Conservation (phyloP, 2,113 vertebrate species). For the Gymnogyps californianus region DNA sequence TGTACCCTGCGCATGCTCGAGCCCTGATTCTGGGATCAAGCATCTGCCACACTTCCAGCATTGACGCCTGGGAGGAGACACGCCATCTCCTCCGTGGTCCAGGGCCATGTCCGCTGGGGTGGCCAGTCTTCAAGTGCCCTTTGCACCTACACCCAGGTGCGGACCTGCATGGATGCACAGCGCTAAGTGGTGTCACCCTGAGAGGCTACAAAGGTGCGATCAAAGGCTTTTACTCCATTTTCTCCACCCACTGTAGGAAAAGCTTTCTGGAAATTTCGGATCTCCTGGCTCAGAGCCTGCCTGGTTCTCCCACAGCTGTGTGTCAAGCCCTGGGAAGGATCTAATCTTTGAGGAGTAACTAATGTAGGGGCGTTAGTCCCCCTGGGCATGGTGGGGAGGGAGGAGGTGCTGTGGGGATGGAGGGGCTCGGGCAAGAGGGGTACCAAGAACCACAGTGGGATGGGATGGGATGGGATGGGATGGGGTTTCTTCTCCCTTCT, state of each 20-base stretch:
- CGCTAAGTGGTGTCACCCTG: background rate
- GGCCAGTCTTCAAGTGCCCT: background rate
- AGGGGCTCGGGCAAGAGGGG: background rate
- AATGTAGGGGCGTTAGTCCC: background rate
- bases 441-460: background rate
- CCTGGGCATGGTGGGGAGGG: background rate
- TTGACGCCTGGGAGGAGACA: background rate
- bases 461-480: background rate
- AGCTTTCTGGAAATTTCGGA: background rate
- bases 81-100: background rate
- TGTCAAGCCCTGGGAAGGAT: background rate
- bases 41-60: background rate
- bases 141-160: background rate
- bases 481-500: background rate
- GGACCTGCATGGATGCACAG: background rate
- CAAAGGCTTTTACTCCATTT: background rate
- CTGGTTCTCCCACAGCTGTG: background rate
- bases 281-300: background rate
- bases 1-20: accelerated
- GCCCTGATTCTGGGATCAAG: background rate
- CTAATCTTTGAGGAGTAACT: background rate
- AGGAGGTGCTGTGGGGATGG: background rate
- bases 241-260: background rate
- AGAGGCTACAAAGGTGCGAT: background rate
- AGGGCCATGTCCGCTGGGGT: background rate